Percentiles rank a stretch among this genome's conserved stretches.
phyloP scores from a whole-genome alignment of 2,888 invertebrate species.

The Plemyria rubiginata region DNA sequence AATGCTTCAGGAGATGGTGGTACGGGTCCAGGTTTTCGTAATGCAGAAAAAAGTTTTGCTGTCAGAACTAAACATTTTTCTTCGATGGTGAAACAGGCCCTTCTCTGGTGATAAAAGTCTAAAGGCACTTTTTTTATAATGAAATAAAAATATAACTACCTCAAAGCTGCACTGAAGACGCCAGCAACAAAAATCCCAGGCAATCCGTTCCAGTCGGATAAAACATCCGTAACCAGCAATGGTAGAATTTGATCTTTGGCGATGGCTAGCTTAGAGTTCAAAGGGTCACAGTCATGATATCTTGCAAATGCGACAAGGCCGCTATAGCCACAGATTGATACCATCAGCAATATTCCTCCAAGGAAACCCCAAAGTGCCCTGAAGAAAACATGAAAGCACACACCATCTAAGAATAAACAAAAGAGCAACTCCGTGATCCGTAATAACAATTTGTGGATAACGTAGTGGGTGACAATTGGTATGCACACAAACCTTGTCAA shows the following conservation, averaged over 20 bases:
- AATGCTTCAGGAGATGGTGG: too few relatives aligned
- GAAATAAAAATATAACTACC: conserved; percentile 68
- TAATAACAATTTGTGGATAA: too few relatives aligned
- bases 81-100: too few relatives aligned
- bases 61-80: too few relatives aligned
- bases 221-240: conserved; percentile 93
- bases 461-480: too few relatives aligned
- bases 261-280: conserved; percentile 87
- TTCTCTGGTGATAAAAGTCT: too few relatives aligned
- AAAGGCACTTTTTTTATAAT: too few relatives aligned
- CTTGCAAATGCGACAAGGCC: conserved; percentile 91
- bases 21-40: too few relatives aligned
- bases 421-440: too few relatives aligned
- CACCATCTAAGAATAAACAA: too few relatives aligned
- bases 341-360: conserved; percentile 86
- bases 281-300: conserved; percentile 90
- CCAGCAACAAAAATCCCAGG: conserved; percentile 96
- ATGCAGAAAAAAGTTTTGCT: too few relatives aligned
- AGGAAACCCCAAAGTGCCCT: conserved; percentile 90
- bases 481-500: too few relatives aligned
- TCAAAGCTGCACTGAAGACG: conserved; percentile 95
- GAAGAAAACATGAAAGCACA: conserved; percentile 45
- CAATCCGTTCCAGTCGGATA: conserved; percentile 91
- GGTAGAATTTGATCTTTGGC: conserved; percentile 93
- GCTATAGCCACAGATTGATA: conserved; percentile 88